phyloP scores from a whole-genome alignment of 2,797 vertebrate species.

The Hyperoplus lanceolatus region DNA sequence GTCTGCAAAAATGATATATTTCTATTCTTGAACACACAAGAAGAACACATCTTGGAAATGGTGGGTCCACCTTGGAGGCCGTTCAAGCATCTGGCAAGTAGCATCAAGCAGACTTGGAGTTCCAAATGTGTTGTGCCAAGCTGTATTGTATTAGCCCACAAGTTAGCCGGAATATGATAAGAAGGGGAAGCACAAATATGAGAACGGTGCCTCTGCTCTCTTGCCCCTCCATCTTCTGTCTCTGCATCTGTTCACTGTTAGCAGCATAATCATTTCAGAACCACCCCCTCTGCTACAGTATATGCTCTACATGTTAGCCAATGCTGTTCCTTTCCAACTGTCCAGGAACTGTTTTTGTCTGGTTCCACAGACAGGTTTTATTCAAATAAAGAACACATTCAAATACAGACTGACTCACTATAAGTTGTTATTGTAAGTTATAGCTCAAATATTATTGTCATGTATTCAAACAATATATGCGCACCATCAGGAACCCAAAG shows the following conservation, averaged over 20 bases:
- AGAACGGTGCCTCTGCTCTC: constrained; percentile 30
- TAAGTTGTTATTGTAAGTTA: too few relatives aligned
- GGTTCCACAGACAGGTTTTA: constrained; percentile 1
- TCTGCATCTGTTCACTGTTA: constrained; percentile 64
- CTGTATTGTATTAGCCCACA: constrained; percentile 42
- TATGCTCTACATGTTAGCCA: constrained; percentile 4
- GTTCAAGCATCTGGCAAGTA: constrained; percentile 46
- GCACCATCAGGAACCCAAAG: not conserved
- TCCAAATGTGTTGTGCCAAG: constrained; percentile 49
- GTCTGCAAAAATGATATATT: constrained; percentile 26
- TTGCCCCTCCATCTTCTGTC: constrained; percentile 20
- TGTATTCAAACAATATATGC: not conserved
- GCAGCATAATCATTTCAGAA: constrained; percentile 40
- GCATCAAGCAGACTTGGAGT: constrained; percentile 38
- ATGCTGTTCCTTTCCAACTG: constrained; percentile 3
- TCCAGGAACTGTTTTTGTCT: not conserved
- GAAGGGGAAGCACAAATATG: constrained; percentile 40
- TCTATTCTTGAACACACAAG: constrained; percentile 44
- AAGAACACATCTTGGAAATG: constrained; percentile 40
- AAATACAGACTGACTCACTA: not conserved
- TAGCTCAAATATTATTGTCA: not conserved
- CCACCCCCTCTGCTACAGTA: not conserved
- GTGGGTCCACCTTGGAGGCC: constrained; percentile 35
- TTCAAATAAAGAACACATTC: constrained; percentile 3
- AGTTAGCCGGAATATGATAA: constrained; percentile 60